Conservation (phyloP, 23 tunicate species). For the Ascidia mentula region DNA sequence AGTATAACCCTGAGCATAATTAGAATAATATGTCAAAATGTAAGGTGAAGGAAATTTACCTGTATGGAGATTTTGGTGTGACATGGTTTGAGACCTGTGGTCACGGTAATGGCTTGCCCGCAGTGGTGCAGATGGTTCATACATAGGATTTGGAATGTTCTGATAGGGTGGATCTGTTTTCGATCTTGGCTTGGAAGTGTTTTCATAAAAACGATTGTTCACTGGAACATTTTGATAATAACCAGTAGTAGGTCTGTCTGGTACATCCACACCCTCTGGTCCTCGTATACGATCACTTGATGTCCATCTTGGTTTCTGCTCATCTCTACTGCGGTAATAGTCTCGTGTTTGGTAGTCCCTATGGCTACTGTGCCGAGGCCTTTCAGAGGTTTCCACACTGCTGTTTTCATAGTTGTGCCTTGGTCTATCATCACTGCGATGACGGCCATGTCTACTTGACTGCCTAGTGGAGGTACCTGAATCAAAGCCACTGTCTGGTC, state of each 20-base stretch:
- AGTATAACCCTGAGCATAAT: too few relatives aligned
- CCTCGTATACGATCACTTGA: background rate
- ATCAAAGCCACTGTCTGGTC: background rate
- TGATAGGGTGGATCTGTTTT: background rate
- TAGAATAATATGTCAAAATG: too few relatives aligned
- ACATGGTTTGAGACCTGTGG: slow-evolving; percentile 3
- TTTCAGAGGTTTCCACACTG: background rate
- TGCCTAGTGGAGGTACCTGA: background rate
- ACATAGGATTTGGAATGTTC: background rate
- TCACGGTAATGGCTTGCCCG: background rate
- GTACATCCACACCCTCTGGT: background rate
- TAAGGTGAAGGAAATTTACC: too few relatives aligned
- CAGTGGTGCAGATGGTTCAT: background rate
- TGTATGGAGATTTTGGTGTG: background rate
- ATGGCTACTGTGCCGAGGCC: background rate
- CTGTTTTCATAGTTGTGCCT: background rate
- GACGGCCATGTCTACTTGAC: background rate
- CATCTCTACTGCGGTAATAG: background rate
- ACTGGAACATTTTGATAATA: slow-evolving; percentile 14
- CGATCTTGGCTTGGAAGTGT: background rate
- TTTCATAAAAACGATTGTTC: background rate
- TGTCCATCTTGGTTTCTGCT: background rate
- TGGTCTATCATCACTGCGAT: background rate
- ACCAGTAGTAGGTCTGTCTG: background rate
- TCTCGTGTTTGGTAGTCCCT: background rate